phyloP scores from a whole-genome alignment of 2,888 invertebrate species.

The Halocaridina rubra region DNA sequence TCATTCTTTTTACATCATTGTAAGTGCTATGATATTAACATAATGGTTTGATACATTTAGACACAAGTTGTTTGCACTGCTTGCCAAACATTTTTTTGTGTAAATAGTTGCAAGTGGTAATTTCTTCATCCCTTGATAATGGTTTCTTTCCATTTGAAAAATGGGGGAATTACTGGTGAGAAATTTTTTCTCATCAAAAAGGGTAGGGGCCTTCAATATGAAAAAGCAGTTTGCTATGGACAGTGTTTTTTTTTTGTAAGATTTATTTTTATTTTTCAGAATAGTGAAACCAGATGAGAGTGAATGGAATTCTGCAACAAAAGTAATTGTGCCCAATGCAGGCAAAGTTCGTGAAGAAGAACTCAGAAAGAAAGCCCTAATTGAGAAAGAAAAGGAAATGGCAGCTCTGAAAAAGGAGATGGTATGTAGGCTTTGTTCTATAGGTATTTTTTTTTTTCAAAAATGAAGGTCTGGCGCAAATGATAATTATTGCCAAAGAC shows the following conservation, averaged over 20 bases:
- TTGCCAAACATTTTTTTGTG: too few relatives aligned
- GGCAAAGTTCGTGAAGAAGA: slow-evolving; percentile 16
- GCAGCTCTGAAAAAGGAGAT: slow-evolving; percentile 37
- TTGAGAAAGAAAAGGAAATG: slow-evolving; percentile 46
- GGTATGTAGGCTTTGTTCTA: slow-evolving; percentile 7
- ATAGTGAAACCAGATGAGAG: slow-evolving; percentile 27
- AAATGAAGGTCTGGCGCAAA: too few relatives aligned
- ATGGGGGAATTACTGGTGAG: too few relatives aligned
- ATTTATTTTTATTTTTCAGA: not conserved
- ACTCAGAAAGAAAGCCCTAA: slow-evolving; percentile 23
- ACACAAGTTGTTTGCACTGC: too few relatives aligned
- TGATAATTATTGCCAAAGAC: too few relatives aligned
- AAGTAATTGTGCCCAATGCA: slow-evolving; percentile 25
- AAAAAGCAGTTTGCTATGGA: not conserved
- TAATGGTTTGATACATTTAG: too few relatives aligned
- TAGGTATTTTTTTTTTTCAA: not conserved
- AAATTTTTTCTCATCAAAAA: too few relatives aligned
- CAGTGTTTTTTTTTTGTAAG: not conserved
- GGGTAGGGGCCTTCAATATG: too few relatives aligned
- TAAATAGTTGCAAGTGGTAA: too few relatives aligned
- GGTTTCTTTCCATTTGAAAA: not conserved
- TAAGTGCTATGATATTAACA: too few relatives aligned
- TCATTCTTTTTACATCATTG: too few relatives aligned
- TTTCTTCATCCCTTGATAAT: not conserved
- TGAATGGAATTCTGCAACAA: slow-evolving; percentile 39